Conservation (phyloP, 2,888 invertebrate genomes). For the Nematopogon swammerdamellus region DNA sequence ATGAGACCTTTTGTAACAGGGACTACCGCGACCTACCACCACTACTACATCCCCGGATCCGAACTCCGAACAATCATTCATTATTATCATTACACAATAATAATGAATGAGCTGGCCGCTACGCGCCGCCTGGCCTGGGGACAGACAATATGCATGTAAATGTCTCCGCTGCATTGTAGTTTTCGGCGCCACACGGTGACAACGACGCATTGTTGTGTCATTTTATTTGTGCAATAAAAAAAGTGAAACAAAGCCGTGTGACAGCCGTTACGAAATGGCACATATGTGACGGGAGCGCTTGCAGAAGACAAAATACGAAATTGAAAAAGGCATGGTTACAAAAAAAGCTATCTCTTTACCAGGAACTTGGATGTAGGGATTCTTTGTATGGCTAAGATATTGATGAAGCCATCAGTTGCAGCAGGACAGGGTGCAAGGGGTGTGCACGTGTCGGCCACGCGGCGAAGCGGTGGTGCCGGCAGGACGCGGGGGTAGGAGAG, state of each 20-base stretch:
- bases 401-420: not conserved
- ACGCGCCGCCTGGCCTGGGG: too few species aligned
- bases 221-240: not conserved
- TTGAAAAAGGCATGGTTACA: too few species aligned
- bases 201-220: not conserved
- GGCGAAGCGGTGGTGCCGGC: not conserved
- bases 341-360: not conserved
- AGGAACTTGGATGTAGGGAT: not conserved
- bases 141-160: not conserved
- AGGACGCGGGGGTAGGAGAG: not conserved
- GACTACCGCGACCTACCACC: too few species aligned
- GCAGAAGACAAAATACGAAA: too few species aligned
- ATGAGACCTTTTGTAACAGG: too few species aligned
- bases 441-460: not conserved
- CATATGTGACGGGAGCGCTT: not conserved
- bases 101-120: not conserved
- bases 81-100: not conserved
- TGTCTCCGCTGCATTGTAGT: not conserved
- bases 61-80: too few species aligned
- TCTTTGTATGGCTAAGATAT: not conserved
- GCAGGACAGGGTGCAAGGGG: too few species aligned
- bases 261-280: not conserved
- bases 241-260: not conserved
- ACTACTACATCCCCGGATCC: too few species aligned
- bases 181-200: not conserved